These are phyloP conservation scores for Spodoptera frugiperda DNA, from an alignment of 1,140 invertebrate genomes.

Conservation along the genomic window DNA sequence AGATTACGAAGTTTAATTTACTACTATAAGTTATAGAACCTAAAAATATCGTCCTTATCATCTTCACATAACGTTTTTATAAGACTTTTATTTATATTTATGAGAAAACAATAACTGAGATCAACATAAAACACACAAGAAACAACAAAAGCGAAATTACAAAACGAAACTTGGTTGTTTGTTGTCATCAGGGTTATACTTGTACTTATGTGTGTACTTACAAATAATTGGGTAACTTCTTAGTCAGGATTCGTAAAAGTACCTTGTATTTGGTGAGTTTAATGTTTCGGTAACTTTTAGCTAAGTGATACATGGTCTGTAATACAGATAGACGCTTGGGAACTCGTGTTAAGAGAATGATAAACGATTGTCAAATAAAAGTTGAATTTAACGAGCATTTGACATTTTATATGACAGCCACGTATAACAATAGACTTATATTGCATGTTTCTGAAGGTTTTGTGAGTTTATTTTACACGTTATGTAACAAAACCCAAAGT, in stretches of 20 bases:
- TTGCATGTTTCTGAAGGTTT: background rate
- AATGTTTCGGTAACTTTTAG: constrained; percentile 20
- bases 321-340: background rate
- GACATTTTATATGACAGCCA: background rate
- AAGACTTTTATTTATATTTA: constrained; percentile 12
- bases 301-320: background rate
- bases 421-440: background rate
- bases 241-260: constrained; percentile 7
- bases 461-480: too few relatives aligned
- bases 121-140: background rate
- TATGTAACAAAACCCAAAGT: too few relatives aligned
- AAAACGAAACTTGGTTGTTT: constrained; percentile 27
- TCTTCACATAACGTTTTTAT: background rate
- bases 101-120: constrained; percentile 21
- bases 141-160: constrained; percentile 13
- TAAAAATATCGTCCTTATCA: background rate
- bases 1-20: too few relatives aligned
- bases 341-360: background rate
- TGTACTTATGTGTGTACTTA: too few relatives aligned
- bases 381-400: background rate
- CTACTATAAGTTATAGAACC: too few relatives aligned
- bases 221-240: constrained; percentile 30
- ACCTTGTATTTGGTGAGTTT: background rate
- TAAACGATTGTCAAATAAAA: constrained; percentile 1
- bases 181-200: constrained; percentile 38